phyloP scores from a whole-genome alignment of 2,797 vertebrate genomes.

The Prionace glauca region DNA sequence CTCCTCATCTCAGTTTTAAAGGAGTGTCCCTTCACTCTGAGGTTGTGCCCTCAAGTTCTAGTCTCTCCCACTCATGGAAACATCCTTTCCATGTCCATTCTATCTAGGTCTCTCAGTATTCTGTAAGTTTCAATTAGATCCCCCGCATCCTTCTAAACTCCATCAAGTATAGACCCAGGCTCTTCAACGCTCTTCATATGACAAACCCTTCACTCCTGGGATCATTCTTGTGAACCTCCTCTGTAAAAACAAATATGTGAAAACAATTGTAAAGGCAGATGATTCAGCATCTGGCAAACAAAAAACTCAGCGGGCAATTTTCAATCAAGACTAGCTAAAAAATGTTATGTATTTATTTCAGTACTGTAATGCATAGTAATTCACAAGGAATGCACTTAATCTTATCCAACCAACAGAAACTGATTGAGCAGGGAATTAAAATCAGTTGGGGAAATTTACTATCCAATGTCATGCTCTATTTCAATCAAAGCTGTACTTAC shows the following conservation, averaged over 20 bases:
- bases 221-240: no score
- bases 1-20: no score
- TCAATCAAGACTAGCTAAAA: not conserved
- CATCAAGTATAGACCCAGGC: no score
- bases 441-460: not conserved
- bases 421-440: not conserved
- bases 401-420: not conserved
- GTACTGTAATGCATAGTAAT: not conserved
- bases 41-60: no score
- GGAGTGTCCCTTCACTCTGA: no score
- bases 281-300: not conserved
- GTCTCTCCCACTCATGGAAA: no score
- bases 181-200: no score
- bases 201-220: no score
- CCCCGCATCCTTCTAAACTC: no score
- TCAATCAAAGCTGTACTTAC: not conserved
- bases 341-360: not conserved
- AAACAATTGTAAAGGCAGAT: not conserved
- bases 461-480: not conserved
- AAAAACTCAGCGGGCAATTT: not conserved
- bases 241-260: not conserved
- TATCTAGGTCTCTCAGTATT: no score
- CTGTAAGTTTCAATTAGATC: no score
- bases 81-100: no score
- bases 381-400: not conserved